phyloP scores from a whole-genome alignment of 2,797 vertebrate species.

The Botia kubotai region DNA sequence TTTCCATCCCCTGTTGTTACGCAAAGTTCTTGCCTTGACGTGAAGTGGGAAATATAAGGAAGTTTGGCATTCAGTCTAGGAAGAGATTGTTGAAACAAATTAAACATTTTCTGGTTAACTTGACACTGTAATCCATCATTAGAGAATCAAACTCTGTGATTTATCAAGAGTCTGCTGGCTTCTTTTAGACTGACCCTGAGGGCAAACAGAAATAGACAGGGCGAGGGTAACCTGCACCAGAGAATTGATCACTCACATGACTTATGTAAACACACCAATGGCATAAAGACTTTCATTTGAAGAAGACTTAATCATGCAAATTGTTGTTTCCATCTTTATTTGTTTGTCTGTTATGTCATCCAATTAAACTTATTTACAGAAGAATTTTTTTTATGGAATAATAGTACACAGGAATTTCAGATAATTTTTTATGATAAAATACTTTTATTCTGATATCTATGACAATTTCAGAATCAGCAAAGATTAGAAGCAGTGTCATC shows the following conservation, averaged over 20 bases:
- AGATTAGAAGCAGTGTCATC: background rate
- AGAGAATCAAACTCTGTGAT: slow-evolving; percentile 92
- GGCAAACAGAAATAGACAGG: slow-evolving; percentile 80
- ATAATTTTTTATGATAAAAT: background rate
- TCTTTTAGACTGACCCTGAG: slow-evolving; percentile 85
- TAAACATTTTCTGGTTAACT: slow-evolving; percentile 97
- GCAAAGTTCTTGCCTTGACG: background rate
- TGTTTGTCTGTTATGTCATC: background rate
- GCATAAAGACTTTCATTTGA: background rate
- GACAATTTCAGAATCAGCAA: background rate
- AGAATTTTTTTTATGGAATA: background rate
- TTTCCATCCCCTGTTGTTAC: background rate
- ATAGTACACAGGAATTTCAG: background rate
- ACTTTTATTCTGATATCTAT: background rate
- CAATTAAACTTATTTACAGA: background rate
- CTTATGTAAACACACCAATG: slow-evolving; percentile 7
- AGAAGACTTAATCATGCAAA: background rate
- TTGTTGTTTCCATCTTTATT: background rate
- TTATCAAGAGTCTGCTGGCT: slow-evolving; percentile 89
- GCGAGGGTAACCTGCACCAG: slow-evolving; percentile 65
- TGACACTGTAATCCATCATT: slow-evolving; percentile 97
- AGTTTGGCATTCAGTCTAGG: slow-evolving; percentile 90
- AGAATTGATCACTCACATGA: slow-evolving; percentile 58
- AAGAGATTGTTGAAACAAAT: slow-evolving; percentile 99
- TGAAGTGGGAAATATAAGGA: slow-evolving; percentile 49